phyloP scores from a whole-genome alignment of 2,797 vertebrate genomes.

The Pempheris klunzingeri region DNA sequence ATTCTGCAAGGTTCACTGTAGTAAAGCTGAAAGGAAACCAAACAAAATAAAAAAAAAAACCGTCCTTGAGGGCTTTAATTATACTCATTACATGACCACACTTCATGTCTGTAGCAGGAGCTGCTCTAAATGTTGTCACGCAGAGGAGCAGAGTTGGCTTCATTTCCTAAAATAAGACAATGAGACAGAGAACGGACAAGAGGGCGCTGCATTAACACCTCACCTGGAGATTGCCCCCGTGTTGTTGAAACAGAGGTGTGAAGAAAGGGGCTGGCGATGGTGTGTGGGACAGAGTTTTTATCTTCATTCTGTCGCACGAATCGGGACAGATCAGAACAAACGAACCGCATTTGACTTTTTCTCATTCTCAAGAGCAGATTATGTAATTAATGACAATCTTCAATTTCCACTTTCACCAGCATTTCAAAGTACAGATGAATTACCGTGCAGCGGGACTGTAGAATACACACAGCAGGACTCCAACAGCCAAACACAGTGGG shows the following conservation, averaged over 20 bases:
- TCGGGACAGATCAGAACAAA: not conserved
- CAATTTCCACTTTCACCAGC: not conserved
- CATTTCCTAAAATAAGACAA: not conserved
- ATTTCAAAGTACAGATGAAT: not conserved
- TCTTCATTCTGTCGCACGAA: constrained; percentile 66
- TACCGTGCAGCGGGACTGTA: constrained; percentile 64
- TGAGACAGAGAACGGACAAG: not conserved
- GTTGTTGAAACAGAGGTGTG: constrained; percentile 61
- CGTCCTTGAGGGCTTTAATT: not conserved
- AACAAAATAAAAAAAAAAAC: not conserved
- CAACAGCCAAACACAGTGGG: constrained; percentile 40
- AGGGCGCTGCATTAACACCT: not conserved
- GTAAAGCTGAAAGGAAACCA: not conserved
- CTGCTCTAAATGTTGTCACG: not conserved
- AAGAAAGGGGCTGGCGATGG: constrained; percentile 78
- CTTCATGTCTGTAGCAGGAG: not conserved
- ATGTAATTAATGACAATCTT: no score
- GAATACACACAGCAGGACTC: constrained; percentile 50
- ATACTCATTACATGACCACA: no score
- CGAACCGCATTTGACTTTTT: not conserved
- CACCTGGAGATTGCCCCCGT: constrained; percentile 72
- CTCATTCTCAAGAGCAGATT: not conserved
- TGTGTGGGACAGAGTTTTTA: constrained; percentile 57
- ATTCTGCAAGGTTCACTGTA: not conserved
- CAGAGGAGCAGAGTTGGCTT: not conserved